Base-by-base conservation (phyloP, 2,888 invertebrate genomes). In the Pristionchus maxplancki region DNA sequence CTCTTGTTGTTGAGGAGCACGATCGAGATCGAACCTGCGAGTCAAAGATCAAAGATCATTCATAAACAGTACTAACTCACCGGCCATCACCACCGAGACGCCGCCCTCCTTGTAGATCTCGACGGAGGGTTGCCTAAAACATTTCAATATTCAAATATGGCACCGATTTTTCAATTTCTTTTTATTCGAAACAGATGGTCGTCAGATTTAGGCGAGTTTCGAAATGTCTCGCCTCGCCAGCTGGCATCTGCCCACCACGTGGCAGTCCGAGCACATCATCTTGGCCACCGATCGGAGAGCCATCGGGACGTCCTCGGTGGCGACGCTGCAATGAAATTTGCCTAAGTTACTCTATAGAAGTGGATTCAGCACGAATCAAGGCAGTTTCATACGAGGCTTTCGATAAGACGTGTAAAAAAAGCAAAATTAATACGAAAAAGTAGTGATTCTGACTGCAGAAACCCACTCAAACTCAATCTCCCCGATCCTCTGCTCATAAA, bases 191-290 rank as follows among this genome's bases (percentile, higher is more conserved):
- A n/a, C n/a, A n/a, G n/a, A n/a, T n/a, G n/a, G n/a, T n/a, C n/a
- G n/a, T n/a, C n/a, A n/a, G n/a, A n/a, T n/a, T n/a, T n/a, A n/a
- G n/a, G n/a, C n/a, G n/a, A n/a, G n/a, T n/a, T n/a, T n/a, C n/a
- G 31, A 6, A 1, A n/a, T 91, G 85, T 87, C n/a, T n/a, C n/a
- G 93, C 93, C 91, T 91, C 34, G 93, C 93, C 44, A 94, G 89
- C 58, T 91, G 92, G 37, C 92, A 93, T 13, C 90, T 90, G 15
- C 94, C 71, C 87, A 92, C 90, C 13, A 94, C 89, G 86, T 91
- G 92, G 85, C 94, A 94, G 84, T 93, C 92, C 31, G 94, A 90
- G 89, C 94, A 94, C 20, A 92, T 89, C 48, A 93, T 89, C 83
- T 91, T 92, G n/a, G 92, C 92, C 15, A 93, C 88, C 31, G 93